A percentile compares a stretch with the other conserved stretches of the same genome.
These are phyloP conservation scores for Himalopsyche kuldschensis DNA, from an alignment of 2,888 invertebrate species.

Conservation along the genomic window DNA sequence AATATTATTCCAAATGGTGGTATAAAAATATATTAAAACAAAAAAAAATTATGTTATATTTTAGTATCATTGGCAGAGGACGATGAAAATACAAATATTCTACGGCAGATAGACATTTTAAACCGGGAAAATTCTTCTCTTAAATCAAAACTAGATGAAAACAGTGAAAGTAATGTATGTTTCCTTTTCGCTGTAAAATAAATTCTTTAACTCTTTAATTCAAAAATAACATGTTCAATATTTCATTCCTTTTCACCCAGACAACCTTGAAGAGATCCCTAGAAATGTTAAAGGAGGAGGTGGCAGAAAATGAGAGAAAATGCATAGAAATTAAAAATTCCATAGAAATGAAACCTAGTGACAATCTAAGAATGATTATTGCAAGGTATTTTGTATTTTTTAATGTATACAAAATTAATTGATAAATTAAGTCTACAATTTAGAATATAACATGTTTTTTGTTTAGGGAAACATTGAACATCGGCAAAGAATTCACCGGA, in stretches of 20 bases:
- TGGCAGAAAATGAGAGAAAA: slow-evolving; percentile 15
- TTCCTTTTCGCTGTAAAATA: too few relatives aligned
- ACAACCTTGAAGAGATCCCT: slow-evolving; percentile 18
- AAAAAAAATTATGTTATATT: slow-evolving; percentile 5
- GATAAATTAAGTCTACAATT: not conserved
- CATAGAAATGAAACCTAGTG: slow-evolving; percentile 23
- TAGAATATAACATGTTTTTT: not conserved
- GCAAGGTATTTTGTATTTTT: slow-evolving; percentile 21
- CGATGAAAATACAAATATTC: slow-evolving; percentile 18
- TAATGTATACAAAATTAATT: not conserved
- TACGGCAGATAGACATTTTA: slow-evolving; percentile 19
- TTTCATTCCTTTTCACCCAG: not conserved
- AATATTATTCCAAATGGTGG: too few relatives aligned
- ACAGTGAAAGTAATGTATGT: slow-evolving; percentile 13
- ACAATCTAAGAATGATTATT: slow-evolving; percentile 26
- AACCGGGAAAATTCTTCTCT: slow-evolving; percentile 16
- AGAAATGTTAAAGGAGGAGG: slow-evolving; percentile 9
- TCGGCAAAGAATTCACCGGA: slow-evolving; percentile 52
- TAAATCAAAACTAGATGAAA: slow-evolving; percentile 5
- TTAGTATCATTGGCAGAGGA: slow-evolving; percentile 13
- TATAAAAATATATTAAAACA: too few relatives aligned
- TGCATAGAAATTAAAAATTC: slow-evolving; percentile 6
- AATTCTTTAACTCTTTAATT: not conserved
- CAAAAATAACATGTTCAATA: not conserved
- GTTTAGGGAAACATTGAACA: slow-evolving; percentile 49